Percentiles rank a stretch among this genome's conserved stretches.
Conservation (phyloP, 2,113 vertebrate genomes). For the Danio rerio region GRCz12tu NC_133183.1:36015001-36015500, state of each 20-base stretch:
- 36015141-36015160: slow-evolving; percentile 35
- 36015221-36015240: slow-evolving; percentile 29
- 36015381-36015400: not conserved
- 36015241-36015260: not conserved
- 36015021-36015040: not conserved
- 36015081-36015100: slow-evolving; percentile 1
- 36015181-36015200: slow-evolving; percentile 1
- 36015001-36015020: not conserved
- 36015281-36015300: not conserved
- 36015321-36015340: not conserved
- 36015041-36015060: not conserved
- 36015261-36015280: not conserved
- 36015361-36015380: not conserved
- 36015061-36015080: not conserved
- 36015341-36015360: not conserved
- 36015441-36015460: not conserved
- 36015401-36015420: not conserved
- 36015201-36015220: not conserved
- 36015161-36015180: slow-evolving; percentile 23
- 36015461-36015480: not conserved
- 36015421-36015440: slow-evolving; percentile 7
- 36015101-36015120: slow-evolving; percentile 4
- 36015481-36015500: not conserved
- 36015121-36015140: not conserved
- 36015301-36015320: not conserved